These are phyloP conservation scores for Acrobasis repandana DNA, from an alignment of 2,888 invertebrate genomes.

Conservation along the genomic window DNA sequence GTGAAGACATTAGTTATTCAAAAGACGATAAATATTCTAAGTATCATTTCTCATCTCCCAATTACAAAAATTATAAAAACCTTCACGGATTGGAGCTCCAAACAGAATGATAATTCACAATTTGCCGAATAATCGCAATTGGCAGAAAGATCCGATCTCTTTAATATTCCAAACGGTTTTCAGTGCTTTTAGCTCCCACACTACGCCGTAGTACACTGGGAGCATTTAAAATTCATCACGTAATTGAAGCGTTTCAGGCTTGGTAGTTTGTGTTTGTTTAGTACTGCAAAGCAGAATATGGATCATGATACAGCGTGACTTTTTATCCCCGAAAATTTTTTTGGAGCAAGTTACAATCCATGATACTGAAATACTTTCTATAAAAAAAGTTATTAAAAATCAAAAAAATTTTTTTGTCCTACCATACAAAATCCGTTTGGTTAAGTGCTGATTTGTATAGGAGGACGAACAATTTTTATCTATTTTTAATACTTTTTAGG, in stretches of 20 bases:
- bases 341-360: too few relatives aligned
- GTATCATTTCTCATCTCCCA: background rate
- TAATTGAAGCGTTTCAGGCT: background rate
- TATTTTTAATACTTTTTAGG: too few relatives aligned
- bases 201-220: constrained; percentile 5
- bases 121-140: constrained; percentile 16
- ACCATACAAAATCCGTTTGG: too few relatives aligned
- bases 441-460: too few relatives aligned
- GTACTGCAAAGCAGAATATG: background rate
- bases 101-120: constrained; percentile 18
- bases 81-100: background rate
- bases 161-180: constrained; percentile 32
- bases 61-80: background rate
- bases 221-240: constrained; percentile 13
- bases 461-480: too few relatives aligned
- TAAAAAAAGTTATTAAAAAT: too few relatives aligned
- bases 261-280: too few relatives aligned
- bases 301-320: background rate
- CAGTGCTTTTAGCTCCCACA: constrained; percentile 3
- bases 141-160: constrained; percentile 26
- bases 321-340: too few relatives aligned
- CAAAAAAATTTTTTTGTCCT: too few relatives aligned
- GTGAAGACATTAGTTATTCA: too few relatives aligned
- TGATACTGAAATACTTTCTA: too few relatives aligned
- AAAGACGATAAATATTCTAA: background rate